Evolutionary conservation across 2,888 invertebrate species (phyloP).

Genomic region (Eupithecia abbreviata): DNA sequence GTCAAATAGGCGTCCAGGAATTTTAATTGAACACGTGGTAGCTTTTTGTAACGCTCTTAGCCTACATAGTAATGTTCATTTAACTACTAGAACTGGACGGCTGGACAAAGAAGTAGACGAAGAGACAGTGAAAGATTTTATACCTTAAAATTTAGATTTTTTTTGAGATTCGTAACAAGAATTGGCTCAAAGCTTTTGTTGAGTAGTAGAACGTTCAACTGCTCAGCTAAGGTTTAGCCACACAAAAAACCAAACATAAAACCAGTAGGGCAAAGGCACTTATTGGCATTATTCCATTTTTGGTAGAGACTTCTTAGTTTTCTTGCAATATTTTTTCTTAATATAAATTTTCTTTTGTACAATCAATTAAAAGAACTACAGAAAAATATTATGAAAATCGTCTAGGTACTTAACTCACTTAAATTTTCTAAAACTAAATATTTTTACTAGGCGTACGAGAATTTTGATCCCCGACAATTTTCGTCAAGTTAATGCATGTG

Average conservation of each 20-base stretch:
- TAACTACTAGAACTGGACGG: slow-evolving; percentile 53
- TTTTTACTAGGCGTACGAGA: neutral
- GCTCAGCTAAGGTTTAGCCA: too few relatives aligned
- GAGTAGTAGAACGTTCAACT: neutral
- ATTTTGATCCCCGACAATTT: neutral
- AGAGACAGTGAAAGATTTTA: slow-evolving; percentile 4
- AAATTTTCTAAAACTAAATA: too few relatives aligned
- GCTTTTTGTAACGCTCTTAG: slow-evolving; percentile 44
- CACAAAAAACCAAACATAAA: too few relatives aligned
- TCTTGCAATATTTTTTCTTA: neutral
- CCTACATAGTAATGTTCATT: slow-evolving; percentile 65
- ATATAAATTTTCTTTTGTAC: neutral
- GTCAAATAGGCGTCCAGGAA: slow-evolving; percentile 56
- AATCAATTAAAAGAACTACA: neutral
- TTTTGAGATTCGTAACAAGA: neutral
- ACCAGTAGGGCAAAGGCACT: too few relatives aligned
- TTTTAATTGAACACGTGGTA: slow-evolving; percentile 58
- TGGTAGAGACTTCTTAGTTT: neutral
- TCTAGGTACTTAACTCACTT: too few relatives aligned
- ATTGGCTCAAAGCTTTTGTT: neutral
- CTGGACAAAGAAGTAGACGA: slow-evolving; percentile 50
- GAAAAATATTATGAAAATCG: neutral
- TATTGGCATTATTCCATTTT: too few relatives aligned
- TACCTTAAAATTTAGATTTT: neutral
- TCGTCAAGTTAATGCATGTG: neutral